Evolutionary conservation across 2,888 invertebrate species (phyloP), one percentile per base, ranked within the genome.

Genomic region (Chloromyia formosa): DNA sequence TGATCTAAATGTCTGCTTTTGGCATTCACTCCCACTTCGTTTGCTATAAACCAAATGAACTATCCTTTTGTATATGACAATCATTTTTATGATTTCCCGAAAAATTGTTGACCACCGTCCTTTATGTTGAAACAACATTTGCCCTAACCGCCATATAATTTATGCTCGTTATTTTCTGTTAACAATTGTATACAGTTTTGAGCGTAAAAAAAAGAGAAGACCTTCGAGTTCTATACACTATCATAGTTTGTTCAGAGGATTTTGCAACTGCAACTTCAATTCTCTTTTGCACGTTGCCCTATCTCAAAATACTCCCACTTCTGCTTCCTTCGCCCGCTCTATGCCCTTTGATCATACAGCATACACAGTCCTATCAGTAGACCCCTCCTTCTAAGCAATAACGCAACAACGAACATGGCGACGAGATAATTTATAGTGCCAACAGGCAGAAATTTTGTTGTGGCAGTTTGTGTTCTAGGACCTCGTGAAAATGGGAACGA

Each of bases 361-460:
- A 35, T 35, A 35, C 27, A 35, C 7, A 35, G 27, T 35, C 27
- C 27, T 35, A 35, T 35, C 27, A 35, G 27, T 35, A 35, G n/a
- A 35, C 27, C 27, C 27, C 2, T 35, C 12, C 61, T 23, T 20
- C 35, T 61, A 23, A 61, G 12, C 61, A 61, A 61, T 23, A 61
- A 27, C 23, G 61, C 35, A 61, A 23, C 61, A 61, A 27, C 49
- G 27, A 27, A 61, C 61, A 23, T 27, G 35, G 61, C 23, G 61
- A 3, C 10, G 61, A 61, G 61, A 61, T 61, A 61, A 61, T 61
- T 61, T 61, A 61, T 61, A 23, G 35, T 27, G 61, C 35, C 27
- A 23, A 14, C 27, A 27, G 61, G 27, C 61, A 61, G 61, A 35
- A 61, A 23, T 61, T 27, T 61, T 61, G 61, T 61, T 61, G 27